These are phyloP conservation scores for Spatula clypeata DNA, from an alignment of 2,797 vertebrate genomes.

Conservation along the genomic window DNA sequence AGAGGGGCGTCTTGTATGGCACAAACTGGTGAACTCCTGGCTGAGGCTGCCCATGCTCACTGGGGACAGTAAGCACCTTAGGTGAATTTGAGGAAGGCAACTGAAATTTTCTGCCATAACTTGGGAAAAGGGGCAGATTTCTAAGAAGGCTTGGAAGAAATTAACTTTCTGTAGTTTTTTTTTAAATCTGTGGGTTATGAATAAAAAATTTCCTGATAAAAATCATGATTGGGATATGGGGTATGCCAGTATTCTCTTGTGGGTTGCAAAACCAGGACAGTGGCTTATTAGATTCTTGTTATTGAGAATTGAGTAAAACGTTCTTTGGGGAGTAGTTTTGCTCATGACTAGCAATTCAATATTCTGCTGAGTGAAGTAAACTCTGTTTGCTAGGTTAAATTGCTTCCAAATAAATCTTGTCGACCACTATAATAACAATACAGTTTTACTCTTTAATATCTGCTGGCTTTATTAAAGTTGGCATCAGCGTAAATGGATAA, in stretches of 20 bases:
- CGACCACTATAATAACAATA: background rate
- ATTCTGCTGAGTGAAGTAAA: slow-evolving; percentile 42
- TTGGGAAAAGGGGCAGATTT: background rate
- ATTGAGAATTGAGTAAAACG: background rate
- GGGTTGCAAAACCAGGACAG: background rate
- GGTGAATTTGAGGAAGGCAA: background rate
- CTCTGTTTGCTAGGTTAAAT: slow-evolving; percentile 20
- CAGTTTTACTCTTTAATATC: slow-evolving; percentile 33
- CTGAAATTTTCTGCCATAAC: background rate
- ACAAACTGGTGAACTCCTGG: background rate
- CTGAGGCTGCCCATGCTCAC: background rate
- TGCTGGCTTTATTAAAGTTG: slow-evolving; percentile 43
- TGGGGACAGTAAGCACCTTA: background rate
- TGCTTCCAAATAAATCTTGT: slow-evolving; percentile 34
- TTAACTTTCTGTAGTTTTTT: background rate
- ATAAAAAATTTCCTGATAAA: background rate
- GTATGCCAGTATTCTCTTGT: background rate
- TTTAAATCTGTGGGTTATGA: background rate
- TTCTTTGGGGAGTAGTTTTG: slow-evolving; percentile 38
- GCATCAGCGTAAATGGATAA: slow-evolving; percentile 19
- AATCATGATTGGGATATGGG: background rate
- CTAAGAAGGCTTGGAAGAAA: background rate
- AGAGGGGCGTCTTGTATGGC: background rate
- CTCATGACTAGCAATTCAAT: background rate
- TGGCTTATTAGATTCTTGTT: slow-evolving; percentile 40